Percentiles rank a stretch among this genome's conserved stretches.
These are phyloP conservation scores for Nycteola revayana DNA, from an alignment of 2,888 invertebrate species.

Conservation along the genomic window DNA sequence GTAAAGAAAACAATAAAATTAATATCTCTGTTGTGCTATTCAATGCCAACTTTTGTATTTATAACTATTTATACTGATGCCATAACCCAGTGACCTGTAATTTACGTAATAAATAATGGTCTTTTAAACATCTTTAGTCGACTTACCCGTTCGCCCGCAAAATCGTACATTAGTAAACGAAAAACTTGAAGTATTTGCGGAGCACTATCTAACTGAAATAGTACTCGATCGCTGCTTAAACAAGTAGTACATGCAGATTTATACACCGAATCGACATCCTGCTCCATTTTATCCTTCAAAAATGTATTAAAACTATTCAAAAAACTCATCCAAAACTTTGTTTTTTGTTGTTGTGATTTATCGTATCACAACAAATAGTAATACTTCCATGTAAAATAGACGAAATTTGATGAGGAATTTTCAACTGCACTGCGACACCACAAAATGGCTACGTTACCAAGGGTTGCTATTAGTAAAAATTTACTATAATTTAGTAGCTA, in stretches of 20 bases:
- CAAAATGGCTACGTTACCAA: constrained; percentile 79
- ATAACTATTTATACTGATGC: no score
- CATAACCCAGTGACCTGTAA: constrained; percentile 19
- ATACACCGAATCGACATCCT: constrained; percentile 61
- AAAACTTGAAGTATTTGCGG: constrained; percentile 60
- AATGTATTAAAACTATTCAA: constrained; percentile 9
- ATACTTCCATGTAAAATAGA: constrained; percentile 81
- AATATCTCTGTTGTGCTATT: no score
- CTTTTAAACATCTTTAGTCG: neutral
- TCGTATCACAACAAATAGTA: constrained; percentile 78
- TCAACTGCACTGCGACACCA: constrained; percentile 71
- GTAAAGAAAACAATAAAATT: no score
- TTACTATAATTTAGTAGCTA: no score
- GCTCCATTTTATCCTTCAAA: constrained; percentile 58
- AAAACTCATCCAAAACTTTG: constrained; percentile 32
- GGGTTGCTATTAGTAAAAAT: constrained; percentile 42
- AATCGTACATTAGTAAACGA: constrained; percentile 66
- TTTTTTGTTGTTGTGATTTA: constrained; percentile 48
- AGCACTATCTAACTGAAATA: constrained; percentile 52
- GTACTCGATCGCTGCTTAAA: constrained; percentile 62
- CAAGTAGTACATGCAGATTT: constrained; percentile 63
- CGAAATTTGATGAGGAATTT: constrained; percentile 65
- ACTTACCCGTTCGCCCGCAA: constrained; percentile 67
- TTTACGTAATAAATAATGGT: constrained; percentile 27
- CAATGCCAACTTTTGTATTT: no score